Base-by-base conservation (phyloP, 2,888 invertebrate genomes). In the Drosophila putrida region DNA sequence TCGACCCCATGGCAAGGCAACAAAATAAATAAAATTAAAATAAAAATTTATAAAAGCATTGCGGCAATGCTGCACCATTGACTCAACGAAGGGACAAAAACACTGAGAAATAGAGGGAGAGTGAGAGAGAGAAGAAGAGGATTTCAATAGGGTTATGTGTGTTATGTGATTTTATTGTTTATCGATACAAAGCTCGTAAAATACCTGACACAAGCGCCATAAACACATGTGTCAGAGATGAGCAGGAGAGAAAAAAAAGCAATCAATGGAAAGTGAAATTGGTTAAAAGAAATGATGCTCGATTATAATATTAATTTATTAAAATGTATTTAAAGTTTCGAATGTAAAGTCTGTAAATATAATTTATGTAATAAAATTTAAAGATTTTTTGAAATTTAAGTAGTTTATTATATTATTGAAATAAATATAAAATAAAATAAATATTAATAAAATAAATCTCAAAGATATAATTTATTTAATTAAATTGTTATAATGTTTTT, bases 141-240 rank as follows among this genome's bases (percentile, higher is more conserved):
- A 8, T 15, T 4, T 15, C 38, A 36, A 25, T 38, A 10, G 9
- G 20, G 36, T 15, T 39, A 36, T 31, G 41, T 36, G 36, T 47
- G 47, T 27, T 44, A 25, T 46, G 61, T 75, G 78, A 74, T 86
- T 84, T 84, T 84, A 84, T 84, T 84, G 86, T 84, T 84, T 84
- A 83, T 84, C 83, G 73, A 84, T 81, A 83, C 73, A 77, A 76
- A 73, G 69, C 80, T 82, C 86, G 71, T 86, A 83, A 82, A 83
- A 86, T 72, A 84, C 83, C 79, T 80, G 80, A 75, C 70, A 65
- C 64, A 69, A 61, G 50, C 20, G 55, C 68, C 57, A 46, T 62
- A 61, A 82, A 46, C 73, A 71, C 68, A 71, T 57, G 50, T 60
- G 58, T 44, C 46, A 60, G 53, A 68, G 78, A 57, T 74, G 75